Percentiles rank a stretch among this genome's conserved stretches.
Evolutionary conservation across 2,113 vertebrate species (phyloP).

Genomic region (pig (Sus scrofa)): T2T-Sscrofa CM000812.6:174645501-174646000

Average conservation of each 20-base stretch:
- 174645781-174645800: too few species aligned
- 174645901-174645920: neutral
- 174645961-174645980: conserved; percentile 18
- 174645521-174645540: conserved; percentile 20
- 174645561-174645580: conserved; percentile 4
- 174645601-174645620: neutral
- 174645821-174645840: too few species aligned
- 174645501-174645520: conserved; percentile 39
- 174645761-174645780: too few species aligned
- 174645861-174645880: too few species aligned
- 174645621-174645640: neutral
- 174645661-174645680: too few species aligned
- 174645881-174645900: neutral
- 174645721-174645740: too few species aligned
- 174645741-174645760: too few species aligned
- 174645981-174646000: too few species aligned
- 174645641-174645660: neutral
- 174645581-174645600: neutral
- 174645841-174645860: too few species aligned
- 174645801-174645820: too few species aligned
- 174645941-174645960: conserved; percentile 22
- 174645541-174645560: conserved; percentile 1
- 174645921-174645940: neutral
- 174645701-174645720: too few species aligned
- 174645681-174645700: too few species aligned